phyloP scores from a whole-genome alignment of 2,888 invertebrate species.

The Zhengitettix transpicula region DNA sequence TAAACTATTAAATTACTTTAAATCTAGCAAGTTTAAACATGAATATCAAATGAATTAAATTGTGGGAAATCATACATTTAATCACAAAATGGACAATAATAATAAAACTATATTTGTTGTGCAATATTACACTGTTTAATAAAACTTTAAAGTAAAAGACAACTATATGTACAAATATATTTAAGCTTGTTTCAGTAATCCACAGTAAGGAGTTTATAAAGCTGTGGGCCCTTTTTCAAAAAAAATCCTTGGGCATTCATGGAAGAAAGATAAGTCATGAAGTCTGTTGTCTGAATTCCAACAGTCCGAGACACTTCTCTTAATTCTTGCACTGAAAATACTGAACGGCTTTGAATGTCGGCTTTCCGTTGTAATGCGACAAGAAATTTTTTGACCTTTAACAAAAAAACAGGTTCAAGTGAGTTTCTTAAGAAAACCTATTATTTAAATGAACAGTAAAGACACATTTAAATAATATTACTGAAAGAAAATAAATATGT shows the following conservation, averaged over 20 bases:
- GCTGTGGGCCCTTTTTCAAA: constrained; percentile 58
- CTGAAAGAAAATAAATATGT: no score
- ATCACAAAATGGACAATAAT: no score
- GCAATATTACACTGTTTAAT: no score
- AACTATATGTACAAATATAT: neutral
- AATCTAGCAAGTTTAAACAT: no score
- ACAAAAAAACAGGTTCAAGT: constrained; percentile 9
- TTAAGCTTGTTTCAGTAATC: constrained; percentile 4
- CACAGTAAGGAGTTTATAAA: constrained; percentile 44
- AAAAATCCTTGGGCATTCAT: constrained; percentile 76
- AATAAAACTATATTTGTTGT: no score
- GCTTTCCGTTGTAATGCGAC: constrained; percentile 47
- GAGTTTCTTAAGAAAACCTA: no score
- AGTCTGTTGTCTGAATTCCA: constrained; percentile 44
- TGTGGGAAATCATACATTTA: no score
- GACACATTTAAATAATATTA: no score
- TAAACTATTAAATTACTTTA: no score
- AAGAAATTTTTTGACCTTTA: constrained; percentile 55
- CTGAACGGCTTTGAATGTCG: constrained; percentile 44
- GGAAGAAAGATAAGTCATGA: constrained; percentile 52
- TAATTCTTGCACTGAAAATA: constrained; percentile 62
- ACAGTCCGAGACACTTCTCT: constrained; percentile 49
- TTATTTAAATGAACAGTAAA: no score
- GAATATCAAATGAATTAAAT: no score
- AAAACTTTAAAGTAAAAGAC: no score